Evolutionary conservation across 2,888 invertebrate genomes (phyloP).

Genomic region (Caenorhabditis angaria): DNA sequence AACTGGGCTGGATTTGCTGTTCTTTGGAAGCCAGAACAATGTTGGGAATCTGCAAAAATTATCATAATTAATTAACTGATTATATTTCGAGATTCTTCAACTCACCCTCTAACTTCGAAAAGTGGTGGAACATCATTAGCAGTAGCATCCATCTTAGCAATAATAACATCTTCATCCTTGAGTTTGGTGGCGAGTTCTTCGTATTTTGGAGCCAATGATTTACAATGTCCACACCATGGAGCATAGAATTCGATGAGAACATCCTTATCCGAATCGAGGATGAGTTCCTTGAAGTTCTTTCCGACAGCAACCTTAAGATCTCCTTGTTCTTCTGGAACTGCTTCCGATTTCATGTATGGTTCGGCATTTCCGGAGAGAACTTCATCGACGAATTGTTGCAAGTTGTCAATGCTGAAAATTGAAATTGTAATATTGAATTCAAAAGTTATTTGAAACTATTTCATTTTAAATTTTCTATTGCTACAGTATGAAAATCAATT

Average conservation of each 20-base stretch:
- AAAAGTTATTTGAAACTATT: background rate
- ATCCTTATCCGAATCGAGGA: slow-evolving; percentile 89
- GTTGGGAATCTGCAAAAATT: slow-evolving; percentile 84
- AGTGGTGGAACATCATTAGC: slow-evolving; percentile 93
- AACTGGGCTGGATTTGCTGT: slow-evolving; percentile 76
- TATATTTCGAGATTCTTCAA: background rate
- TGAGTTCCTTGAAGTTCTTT: slow-evolving; percentile 91
- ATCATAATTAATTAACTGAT: slow-evolving; percentile 16
- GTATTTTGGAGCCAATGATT: slow-evolving; percentile 89
- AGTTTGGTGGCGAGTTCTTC: slow-evolving; percentile 87
- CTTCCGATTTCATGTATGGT: slow-evolving; percentile 93
- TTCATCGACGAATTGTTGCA: slow-evolving; percentile 86
- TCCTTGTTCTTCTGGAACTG: slow-evolving; percentile 85
- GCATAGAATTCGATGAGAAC: slow-evolving; percentile 97
- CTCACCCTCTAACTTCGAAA: slow-evolving; percentile 87
- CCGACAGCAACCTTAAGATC: slow-evolving; percentile 85
- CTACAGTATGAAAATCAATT: too few species aligned
- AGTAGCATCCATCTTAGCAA: slow-evolving; percentile 98
- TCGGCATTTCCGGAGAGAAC: slow-evolving; percentile 84
- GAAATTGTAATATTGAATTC: background rate
- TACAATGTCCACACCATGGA: slow-evolving; percentile 99
- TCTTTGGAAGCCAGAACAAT: slow-evolving; percentile 91
- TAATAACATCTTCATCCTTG: slow-evolving; percentile 83
- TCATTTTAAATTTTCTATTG: too few species aligned
- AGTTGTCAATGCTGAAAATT: slow-evolving; percentile 82